Evolutionary conservation across 2,113 vertebrate species (phyloP).

Genomic region (Ciconia stormi): DNA sequence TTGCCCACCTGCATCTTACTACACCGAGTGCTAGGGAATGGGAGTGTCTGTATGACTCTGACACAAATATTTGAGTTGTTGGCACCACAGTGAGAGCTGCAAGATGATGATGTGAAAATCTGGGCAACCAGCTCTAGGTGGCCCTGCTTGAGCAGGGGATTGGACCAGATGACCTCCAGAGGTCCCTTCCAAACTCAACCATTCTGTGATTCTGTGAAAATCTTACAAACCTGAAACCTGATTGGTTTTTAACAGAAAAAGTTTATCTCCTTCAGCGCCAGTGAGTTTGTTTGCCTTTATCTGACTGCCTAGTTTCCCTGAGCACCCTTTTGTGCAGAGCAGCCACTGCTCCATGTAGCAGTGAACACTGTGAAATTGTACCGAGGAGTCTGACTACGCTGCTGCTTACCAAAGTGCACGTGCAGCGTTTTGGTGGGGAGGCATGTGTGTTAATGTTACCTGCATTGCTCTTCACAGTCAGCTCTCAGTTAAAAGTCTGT

Average conservation of each 20-base stretch:
- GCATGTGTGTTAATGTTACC: fast-evolving
- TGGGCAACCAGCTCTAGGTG: background rate
- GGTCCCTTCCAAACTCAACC: background rate
- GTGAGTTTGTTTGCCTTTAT: background rate
- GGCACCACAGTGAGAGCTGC: background rate
- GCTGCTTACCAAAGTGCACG: background rate
- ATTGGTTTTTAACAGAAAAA: fast-evolving
- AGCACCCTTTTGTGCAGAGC: background rate
- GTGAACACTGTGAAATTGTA: background rate
- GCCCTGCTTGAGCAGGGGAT: background rate
- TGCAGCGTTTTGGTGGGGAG: background rate
- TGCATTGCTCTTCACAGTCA: background rate
- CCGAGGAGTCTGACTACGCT: background rate
- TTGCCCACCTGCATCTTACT: background rate
- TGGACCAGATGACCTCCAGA: background rate
- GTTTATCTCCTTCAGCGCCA: background rate
- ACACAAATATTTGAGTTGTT: background rate
- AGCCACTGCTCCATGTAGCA: background rate
- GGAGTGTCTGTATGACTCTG: background rate
- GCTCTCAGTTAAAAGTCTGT: background rate
- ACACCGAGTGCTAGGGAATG: background rate
- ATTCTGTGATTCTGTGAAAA: background rate
- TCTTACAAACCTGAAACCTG: background rate
- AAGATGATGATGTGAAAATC: background rate
- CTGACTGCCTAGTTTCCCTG: background rate